Conservation (phyloP, 2,888 invertebrate genomes). For the Drosophila paranaensis region DNA sequence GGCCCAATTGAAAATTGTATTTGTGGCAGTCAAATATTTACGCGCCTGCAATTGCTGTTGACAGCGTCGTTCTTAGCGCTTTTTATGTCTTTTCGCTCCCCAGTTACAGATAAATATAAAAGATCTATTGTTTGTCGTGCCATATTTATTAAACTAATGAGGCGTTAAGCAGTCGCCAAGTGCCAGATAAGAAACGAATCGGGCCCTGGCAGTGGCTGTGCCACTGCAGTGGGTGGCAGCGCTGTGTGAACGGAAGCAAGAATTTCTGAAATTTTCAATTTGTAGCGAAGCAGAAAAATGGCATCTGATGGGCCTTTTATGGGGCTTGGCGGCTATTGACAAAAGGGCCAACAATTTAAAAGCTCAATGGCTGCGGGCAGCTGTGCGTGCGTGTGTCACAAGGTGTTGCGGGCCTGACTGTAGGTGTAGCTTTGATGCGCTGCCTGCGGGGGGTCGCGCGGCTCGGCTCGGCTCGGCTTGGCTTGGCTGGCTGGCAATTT, state of each 20-base stretch:
- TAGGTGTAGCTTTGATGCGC: slow-evolving; percentile 9
- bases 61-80: background rate
- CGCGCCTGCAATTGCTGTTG: slow-evolving; percentile 4
- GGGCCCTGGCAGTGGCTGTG: background rate
- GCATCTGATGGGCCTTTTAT: slow-evolving; percentile 57
- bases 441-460: background rate
- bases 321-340: slow-evolving; percentile 45
- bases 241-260: slow-evolving; percentile 25
- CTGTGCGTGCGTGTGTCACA: slow-evolving; percentile 4
- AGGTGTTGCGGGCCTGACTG: slow-evolving; percentile 17
- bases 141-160: slow-evolving; percentile 62
- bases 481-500: slow-evolving; percentile 56
- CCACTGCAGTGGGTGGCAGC: background rate
- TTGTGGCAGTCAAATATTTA: background rate
- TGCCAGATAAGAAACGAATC: slow-evolving; percentile 20
- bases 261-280: slow-evolving; percentile 66
- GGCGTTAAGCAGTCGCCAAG: slow-evolving; percentile 46
- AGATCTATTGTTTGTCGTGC: slow-evolving; percentile 33
- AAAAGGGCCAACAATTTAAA: slow-evolving; percentile 53
- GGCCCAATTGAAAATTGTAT: slow-evolving; percentile 7
- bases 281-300: slow-evolving; percentile 64
- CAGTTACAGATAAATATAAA: slow-evolving; percentile 11
- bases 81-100: background rate
- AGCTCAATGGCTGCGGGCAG: slow-evolving; percentile 50
- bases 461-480: background rate